A percentile compares a stretch with the other conserved stretches of the same genome.
These are phyloP conservation scores for Catocala fraxini DNA, from an alignment of 2,888 invertebrate genomes.

Conservation along the genomic window DNA sequence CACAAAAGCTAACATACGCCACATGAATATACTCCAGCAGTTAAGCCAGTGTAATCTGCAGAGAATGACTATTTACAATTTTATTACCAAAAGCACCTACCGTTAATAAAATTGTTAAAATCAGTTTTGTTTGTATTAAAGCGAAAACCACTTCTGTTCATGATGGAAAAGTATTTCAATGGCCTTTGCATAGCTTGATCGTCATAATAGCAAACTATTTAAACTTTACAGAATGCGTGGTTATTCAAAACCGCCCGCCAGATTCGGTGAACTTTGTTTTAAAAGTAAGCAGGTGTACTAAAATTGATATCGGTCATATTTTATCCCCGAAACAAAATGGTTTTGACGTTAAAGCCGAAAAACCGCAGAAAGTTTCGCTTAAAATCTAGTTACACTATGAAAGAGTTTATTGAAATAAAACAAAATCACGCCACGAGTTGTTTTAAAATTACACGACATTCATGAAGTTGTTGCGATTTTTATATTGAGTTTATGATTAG, in stretches of 20 bases:
- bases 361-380: constrained; percentile 23
- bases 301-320: constrained; percentile 23
- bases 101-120: too few species aligned
- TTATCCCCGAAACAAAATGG: constrained; percentile 10
- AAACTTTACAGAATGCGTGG: constrained; percentile 7
- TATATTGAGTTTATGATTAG: too few species aligned
- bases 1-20: too few species aligned
- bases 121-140: too few species aligned
- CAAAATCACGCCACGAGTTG: constrained; percentile 20
- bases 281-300: constrained; percentile 14
- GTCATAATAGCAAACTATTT: constrained; percentile 1
- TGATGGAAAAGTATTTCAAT: not conserved
- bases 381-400: constrained; percentile 24
- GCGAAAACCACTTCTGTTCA: too few species aligned
- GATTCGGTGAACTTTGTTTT: constrained; percentile 14
- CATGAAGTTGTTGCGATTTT: too few species aligned
- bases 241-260: constrained; percentile 5
- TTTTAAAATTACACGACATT: constrained; percentile 19
- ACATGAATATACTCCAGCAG: too few species aligned
- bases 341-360: constrained; percentile 22
- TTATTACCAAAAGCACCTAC: too few species aligned
- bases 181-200: not conserved
- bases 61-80: too few species aligned
- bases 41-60: too few species aligned
- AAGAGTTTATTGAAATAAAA: constrained; percentile 18